These are phyloP conservation scores for Trachelus stipa DNA, from an alignment of 2,888 invertebrate species.

Conservation along the genomic window DNA sequence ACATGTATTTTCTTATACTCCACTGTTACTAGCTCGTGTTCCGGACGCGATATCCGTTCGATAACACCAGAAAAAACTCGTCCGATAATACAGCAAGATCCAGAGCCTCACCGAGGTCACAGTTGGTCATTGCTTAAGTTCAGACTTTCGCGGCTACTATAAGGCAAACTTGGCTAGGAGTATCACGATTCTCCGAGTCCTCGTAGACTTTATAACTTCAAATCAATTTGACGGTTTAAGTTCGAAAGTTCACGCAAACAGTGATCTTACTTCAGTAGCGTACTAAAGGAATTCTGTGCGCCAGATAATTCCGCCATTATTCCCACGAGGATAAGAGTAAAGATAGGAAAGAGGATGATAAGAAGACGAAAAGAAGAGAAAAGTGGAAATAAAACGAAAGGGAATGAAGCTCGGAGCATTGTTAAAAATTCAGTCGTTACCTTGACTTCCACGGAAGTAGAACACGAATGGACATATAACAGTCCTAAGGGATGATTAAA, in stretches of 20 bases:
- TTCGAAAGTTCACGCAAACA: conserved; percentile 4
- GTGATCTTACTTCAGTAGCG: neutral
- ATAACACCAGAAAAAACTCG: neutral
- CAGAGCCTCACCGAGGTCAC: neutral
- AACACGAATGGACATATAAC: neutral
- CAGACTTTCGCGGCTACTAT: neutral
- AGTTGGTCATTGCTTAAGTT: neutral
- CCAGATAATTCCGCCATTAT: neutral
- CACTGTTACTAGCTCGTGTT: neutral
- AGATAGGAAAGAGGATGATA: neutral
- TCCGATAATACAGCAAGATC: neutral
- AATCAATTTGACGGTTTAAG: conserved; percentile 1
- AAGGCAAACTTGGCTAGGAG: neutral
- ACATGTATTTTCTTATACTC: neutral
- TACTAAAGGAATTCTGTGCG: neutral
- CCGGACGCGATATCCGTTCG: neutral
- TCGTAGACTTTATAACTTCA: neutral
- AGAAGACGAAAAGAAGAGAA: neutral
- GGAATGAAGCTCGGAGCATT: neutral
- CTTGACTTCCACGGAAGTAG: neutral
- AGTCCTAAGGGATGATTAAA: neutral
- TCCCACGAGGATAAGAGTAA: neutral
- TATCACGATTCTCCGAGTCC: neutral
- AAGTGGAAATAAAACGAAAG: neutral
- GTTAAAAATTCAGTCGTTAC: neutral